Base-by-base conservation (phyloP, 2,113 vertebrate genomes). In the Channa maculata region DNA sequence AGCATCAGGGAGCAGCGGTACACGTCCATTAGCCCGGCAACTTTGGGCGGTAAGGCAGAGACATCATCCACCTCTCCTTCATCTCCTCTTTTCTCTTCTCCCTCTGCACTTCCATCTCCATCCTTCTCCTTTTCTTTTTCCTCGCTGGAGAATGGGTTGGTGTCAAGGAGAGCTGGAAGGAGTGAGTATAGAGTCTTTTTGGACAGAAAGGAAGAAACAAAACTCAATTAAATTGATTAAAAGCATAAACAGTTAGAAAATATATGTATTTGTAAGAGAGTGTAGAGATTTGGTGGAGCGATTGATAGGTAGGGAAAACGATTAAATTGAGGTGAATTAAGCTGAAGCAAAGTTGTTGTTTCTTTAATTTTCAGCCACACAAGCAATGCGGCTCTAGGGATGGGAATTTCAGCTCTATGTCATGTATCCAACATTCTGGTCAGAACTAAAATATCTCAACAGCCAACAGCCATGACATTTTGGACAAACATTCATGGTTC, bases 131-230 rank as follows among this genome's bases (percentile, higher is more conserved):
- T 94, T 36, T 92, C 90, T 39, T 93, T 94, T 65, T 94, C 92
- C 57, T 93, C 91, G 0, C 41, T 90, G 76, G 94, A 96, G 88
- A 98, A 98, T 0, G 97, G 97, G 88, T 98, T 97, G 75, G 95
- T 96, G 71, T 98, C 97, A 87, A 98, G 87, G 38, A 98, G 92
- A 14, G 95, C 94, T 3, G 97, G 97, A n/a, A 98, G 94, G 1
- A 96, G 95, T 2, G 96, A 95, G 90, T 97, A 97, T 51, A 98
- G 91, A 12, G 97, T 97, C 97, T 97, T 79, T 70, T 66, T 73
- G 85, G 15, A 82, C 50, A 75, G 36, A 80, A n/a, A 78, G 5
- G 10, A 74, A 13, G 65, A 44, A 58, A 52, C 14, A 66, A 44
- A 58, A 52, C 74, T 3, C 5, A 58, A 58, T 67, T 73, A 0